These are phyloP conservation scores for Poecilia gillii DNA, from an alignment of 2,797 vertebrate species.

Conservation along the genomic window DNA sequence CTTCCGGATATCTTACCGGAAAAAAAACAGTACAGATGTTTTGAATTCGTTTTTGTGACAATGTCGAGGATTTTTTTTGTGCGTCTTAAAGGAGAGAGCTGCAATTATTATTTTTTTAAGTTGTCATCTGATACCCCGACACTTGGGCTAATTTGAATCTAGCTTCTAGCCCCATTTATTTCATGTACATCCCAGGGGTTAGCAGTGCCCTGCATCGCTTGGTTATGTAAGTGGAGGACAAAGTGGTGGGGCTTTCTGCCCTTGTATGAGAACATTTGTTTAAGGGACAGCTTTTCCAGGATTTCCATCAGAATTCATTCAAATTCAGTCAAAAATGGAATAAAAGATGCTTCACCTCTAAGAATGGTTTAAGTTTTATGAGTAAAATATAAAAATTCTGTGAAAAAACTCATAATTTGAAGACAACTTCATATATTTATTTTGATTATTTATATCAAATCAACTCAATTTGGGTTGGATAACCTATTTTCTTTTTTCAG, in stretches of 20 bases:
- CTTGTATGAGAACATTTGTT: not conserved
- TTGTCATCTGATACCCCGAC: not conserved
- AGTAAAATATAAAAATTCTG: too few species aligned
- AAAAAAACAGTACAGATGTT: not conserved
- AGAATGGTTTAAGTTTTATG: not conserved
- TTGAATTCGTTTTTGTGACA: not conserved
- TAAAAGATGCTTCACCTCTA: not conserved
- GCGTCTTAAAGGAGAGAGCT: not conserved
- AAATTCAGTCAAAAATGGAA: not conserved
- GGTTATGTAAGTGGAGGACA: not conserved
- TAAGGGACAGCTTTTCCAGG: not conserved
- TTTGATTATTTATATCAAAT: too few species aligned
- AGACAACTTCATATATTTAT: too few species aligned
- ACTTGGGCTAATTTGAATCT: not conserved
- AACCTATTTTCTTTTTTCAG: too few species aligned
- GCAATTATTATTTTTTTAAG: not conserved
- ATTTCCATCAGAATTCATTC: not conserved
- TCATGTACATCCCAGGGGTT: not conserved
- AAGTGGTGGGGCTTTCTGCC: not conserved
- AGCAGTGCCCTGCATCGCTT: not conserved
- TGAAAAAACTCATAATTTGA: too few species aligned
- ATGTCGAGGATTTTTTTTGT: not conserved
- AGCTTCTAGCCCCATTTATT: not conserved
- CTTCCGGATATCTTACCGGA: too few species aligned
- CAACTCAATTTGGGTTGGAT: too few species aligned